These are phyloP conservation scores for Ennomos fuscantarius DNA, from an alignment of 2,888 invertebrate species.

Conservation along the genomic window DNA sequence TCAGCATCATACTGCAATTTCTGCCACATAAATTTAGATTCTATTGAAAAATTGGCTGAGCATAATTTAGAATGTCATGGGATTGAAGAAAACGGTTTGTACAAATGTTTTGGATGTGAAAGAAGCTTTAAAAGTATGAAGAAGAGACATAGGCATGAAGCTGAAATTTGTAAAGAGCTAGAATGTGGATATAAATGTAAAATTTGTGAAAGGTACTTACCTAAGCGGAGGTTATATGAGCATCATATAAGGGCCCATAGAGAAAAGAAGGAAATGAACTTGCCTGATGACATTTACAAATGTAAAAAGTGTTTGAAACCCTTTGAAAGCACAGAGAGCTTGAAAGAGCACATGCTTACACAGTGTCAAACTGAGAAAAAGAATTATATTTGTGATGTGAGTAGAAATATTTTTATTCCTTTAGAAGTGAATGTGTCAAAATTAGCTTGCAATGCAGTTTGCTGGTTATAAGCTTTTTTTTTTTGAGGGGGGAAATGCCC, in stretches of 20 bases:
- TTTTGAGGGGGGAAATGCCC: too few species aligned
- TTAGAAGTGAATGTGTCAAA: too few species aligned
- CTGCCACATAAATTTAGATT: constrained; percentile 60
- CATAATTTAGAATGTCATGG: constrained; percentile 67
- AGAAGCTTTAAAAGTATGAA: constrained; percentile 63
- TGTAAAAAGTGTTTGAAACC: constrained; percentile 62
- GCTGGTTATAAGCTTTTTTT: too few species aligned
- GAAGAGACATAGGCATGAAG: constrained; percentile 62
- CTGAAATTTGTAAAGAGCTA: constrained; percentile 65
- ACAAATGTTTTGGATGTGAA: constrained; percentile 74
- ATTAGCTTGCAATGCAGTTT: too few species aligned
- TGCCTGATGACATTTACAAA: constrained; percentile 63
- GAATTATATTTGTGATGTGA: constrained; percentile 75
- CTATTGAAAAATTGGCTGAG: constrained; percentile 42
- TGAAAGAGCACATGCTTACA: constrained; percentile 53
- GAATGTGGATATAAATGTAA: constrained; percentile 70
- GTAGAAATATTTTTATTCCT: constrained; percentile 35
- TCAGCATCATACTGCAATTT: constrained; percentile 63
- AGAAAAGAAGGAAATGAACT: constrained; percentile 50
- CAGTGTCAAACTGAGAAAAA: constrained; percentile 57
- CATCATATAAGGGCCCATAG: constrained; percentile 65
- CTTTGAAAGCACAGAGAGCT: constrained; percentile 58
- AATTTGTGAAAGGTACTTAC: constrained; percentile 62
- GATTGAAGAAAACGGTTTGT: constrained; percentile 51
- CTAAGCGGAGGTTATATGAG: constrained; percentile 62